These are phyloP conservation scores for Melanerpes formicivorus DNA, from an alignment of 2,113 vertebrate genomes.

Conservation along the genomic window DNA sequence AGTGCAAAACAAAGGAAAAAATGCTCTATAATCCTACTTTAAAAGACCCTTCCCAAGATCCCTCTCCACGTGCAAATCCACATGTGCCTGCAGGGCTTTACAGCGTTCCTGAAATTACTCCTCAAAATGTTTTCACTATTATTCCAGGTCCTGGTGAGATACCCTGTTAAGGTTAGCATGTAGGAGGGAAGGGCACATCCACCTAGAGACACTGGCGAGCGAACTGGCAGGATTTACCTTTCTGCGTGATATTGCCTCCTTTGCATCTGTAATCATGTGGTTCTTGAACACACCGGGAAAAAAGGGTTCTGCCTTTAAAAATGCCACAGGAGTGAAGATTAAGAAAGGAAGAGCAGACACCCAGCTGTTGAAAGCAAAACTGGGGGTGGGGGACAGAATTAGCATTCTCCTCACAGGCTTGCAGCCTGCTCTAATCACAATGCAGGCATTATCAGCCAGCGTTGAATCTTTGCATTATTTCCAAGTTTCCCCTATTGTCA, in stretches of 20 bases:
- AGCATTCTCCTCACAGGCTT: constrained; percentile 70
- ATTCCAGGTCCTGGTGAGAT: background rate
- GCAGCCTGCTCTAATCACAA: constrained; percentile 82
- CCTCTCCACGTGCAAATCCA: background rate
- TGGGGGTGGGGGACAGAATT: constrained; percentile 47
- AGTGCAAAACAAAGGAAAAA: background rate
- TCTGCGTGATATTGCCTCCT: background rate
- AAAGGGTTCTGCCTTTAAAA: constrained; percentile 10
- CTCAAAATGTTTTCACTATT: background rate
- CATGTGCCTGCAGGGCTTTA: background rate
- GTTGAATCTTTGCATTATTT: constrained; percentile 86
- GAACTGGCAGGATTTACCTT: background rate
- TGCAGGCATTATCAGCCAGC: constrained; percentile 82
- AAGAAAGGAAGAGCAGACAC: background rate
- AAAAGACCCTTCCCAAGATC: background rate
- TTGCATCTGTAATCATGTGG: background rate
- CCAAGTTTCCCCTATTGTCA: constrained; percentile 88
- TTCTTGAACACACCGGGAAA: background rate
- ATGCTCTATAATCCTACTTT: background rate
- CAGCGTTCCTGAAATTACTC: background rate
- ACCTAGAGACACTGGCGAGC: background rate
- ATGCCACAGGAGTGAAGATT: constrained; percentile 26
- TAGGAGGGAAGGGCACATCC: background rate
- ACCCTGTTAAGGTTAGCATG: background rate
- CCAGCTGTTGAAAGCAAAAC: constrained; percentile 52